Evolutionary conservation across 2,113 vertebrate genomes (phyloP).

Genomic region (Cichladusa arquata): DNA sequence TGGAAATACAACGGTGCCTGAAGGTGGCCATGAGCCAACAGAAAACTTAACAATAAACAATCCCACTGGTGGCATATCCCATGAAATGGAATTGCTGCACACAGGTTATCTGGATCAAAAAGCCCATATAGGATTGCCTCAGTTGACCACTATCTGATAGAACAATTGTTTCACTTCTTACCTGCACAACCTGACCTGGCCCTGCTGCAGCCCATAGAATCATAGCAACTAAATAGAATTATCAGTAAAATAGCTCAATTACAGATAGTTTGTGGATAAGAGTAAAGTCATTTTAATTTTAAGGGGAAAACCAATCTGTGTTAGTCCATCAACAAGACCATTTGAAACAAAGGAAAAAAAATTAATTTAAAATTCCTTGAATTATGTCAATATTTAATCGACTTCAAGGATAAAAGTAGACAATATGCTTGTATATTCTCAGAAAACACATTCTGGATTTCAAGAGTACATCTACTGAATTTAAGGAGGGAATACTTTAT

Average conservation of each 20-base stretch:
- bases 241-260: background rate
- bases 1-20: background rate
- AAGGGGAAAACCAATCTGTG: background rate
- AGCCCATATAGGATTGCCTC: background rate
- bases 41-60: background rate
- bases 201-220: background rate
- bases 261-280: background rate
- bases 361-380: background rate
- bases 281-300: background rate
- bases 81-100: background rate
- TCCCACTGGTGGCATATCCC: too few relatives aligned
- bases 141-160: background rate
- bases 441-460: background rate
- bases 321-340: background rate
- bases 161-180: background rate
- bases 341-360: background rate
- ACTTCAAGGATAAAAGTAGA: background rate
- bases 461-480: background rate
- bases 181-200: background rate
- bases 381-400: background rate
- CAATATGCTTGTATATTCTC: background rate
- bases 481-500: background rate
- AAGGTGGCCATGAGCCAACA: background rate
- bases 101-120: background rate
- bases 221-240: background rate